A percentile compares a stretch with the other conserved stretches of the same genome.
Conservation (phyloP, 2,888 invertebrate species). For the Eupithecia centaureata region DNA sequence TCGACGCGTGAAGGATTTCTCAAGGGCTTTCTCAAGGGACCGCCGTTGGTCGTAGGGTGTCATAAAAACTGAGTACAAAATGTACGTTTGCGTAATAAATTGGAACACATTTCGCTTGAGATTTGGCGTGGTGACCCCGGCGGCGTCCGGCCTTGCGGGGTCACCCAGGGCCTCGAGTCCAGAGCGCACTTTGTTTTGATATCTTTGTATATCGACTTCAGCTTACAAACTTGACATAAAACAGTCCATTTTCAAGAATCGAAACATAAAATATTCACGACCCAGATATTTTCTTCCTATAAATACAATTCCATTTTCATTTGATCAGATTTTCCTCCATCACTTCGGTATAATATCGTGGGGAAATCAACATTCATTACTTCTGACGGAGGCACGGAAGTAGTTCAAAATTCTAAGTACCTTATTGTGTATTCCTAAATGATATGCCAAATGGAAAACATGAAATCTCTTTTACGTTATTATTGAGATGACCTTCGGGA, state of each 20-base stretch:
- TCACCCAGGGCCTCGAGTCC: background rate
- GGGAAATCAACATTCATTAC: background rate
- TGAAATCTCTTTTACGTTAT: slow-evolving; percentile 1
- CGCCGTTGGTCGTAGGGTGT: slow-evolving; percentile 1
- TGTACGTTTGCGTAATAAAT: slow-evolving; percentile 17
- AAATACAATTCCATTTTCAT: background rate
- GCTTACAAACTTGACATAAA: background rate
- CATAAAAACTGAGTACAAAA: slow-evolving; percentile 16
- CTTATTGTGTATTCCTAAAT: background rate
- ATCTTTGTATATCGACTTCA: background rate
- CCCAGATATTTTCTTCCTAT: background rate
- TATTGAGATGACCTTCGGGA: background rate
- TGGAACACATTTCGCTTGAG: background rate
- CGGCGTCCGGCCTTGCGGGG: background rate
- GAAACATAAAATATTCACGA: background rate
- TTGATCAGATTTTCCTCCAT: background rate
- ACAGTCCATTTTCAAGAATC: background rate
- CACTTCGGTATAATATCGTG: background rate
- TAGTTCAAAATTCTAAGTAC: background rate
- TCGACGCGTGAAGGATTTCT: background rate
- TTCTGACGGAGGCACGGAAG: background rate
- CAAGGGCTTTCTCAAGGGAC: background rate
- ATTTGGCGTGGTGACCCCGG: background rate
- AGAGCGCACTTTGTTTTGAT: background rate
- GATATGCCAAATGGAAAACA: slow-evolving; percentile 1